A percentile compares a stretch with the other conserved stretches of the same genome.
phyloP scores from a whole-genome alignment of 2,797 vertebrate species.

The Molossus molossus region DNA sequence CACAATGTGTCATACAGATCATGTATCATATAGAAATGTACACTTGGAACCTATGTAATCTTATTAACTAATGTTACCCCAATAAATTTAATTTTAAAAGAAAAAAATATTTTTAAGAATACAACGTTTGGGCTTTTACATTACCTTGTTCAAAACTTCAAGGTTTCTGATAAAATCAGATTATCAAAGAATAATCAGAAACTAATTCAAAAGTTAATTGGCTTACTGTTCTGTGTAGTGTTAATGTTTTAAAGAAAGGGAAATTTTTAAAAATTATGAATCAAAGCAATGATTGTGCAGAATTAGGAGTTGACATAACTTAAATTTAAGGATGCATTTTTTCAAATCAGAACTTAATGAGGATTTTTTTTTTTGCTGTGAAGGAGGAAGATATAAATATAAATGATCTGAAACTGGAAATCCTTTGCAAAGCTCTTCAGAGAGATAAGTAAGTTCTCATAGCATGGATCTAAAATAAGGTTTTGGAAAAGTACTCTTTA shows the following conservation, averaged over 20 bases:
- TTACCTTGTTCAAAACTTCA: neutral
- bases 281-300: neutral
- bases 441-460: slow-evolving; percentile 93
- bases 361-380: slow-evolving; percentile 69
- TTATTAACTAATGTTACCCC: neutral
- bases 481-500: neutral
- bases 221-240: neutral
- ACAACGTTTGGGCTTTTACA: neutral
- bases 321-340: slow-evolving; percentile 6
- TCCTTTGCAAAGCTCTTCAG: slow-evolving; percentile 94
- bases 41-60: neutral
- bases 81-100: too few species aligned
- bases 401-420: slow-evolving; percentile 94
- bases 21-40: neutral
- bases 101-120: neutral
- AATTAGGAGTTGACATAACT: neutral
- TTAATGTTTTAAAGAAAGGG: neutral
- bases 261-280: neutral
- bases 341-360: neutral
- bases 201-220: neutral
- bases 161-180: neutral
- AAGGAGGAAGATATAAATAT: slow-evolving; percentile 93
- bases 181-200: neutral
- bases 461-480: neutral
- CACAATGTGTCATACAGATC: neutral